phyloP scores from a whole-genome alignment of 1,140 invertebrate species.

The Cotesia glomerata region DNA sequence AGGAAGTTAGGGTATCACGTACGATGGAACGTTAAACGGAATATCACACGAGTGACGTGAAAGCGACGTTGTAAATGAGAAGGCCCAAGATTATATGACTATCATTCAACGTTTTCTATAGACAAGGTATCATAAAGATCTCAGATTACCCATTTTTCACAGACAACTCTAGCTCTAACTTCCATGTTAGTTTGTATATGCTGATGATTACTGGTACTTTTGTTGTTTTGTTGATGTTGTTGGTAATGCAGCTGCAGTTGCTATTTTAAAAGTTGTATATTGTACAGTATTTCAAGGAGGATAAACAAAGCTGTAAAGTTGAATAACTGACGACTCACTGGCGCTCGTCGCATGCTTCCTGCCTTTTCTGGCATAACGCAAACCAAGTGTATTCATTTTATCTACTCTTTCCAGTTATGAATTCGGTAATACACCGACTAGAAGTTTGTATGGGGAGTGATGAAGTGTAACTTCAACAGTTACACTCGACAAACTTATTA shows the following conservation, averaged over 20 bases:
- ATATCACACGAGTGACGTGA: slow-evolving; percentile 3
- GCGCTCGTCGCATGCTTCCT: not conserved
- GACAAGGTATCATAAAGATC: too few relatives aligned
- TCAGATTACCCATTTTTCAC: too few relatives aligned
- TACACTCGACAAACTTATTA: not conserved
- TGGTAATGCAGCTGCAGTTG: not conserved
- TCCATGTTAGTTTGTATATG: too few relatives aligned
- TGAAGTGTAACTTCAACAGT: not conserved
- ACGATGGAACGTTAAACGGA: slow-evolving; percentile 29
- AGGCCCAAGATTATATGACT: slow-evolving; percentile 8
- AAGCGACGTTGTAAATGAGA: not conserved
- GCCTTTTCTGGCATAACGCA: too few relatives aligned
- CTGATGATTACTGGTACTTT: too few relatives aligned
- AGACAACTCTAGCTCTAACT: too few relatives aligned
- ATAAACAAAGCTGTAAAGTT: slow-evolving; percentile 9
- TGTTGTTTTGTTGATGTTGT: too few relatives aligned
- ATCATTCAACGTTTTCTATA: not conserved
- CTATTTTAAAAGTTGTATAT: not conserved
- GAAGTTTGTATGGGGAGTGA: not conserved
- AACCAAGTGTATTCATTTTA: not conserved
- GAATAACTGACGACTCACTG: not conserved
- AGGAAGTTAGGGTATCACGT: slow-evolving; percentile 32
- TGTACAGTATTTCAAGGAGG: not conserved
- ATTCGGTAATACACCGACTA: not conserved
- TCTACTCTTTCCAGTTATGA: not conserved